Evolutionary conservation across 2,888 invertebrate species (phyloP).

Genomic region (Cancer borealis): DNA sequence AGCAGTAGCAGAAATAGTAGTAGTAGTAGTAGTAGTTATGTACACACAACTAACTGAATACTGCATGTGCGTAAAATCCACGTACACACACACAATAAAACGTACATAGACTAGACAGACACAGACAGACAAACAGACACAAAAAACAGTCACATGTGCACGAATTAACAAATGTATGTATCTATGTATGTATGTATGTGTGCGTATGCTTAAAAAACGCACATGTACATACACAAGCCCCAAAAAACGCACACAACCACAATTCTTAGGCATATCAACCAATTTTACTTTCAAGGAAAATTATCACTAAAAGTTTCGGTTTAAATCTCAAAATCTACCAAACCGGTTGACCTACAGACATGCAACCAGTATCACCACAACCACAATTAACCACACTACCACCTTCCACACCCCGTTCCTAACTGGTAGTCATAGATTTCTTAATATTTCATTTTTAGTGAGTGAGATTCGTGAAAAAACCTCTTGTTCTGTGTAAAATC

Average conservation of each 20-base stretch:
- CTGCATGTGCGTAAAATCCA: not conserved
- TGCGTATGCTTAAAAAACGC: slow-evolving; percentile 44
- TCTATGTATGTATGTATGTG: slow-evolving; percentile 49
- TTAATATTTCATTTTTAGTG: slow-evolving; percentile 97
- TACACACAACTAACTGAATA: not conserved
- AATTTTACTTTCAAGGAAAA: no score
- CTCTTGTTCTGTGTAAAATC: no score
- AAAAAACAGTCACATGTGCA: not conserved
- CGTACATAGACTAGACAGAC: no score
- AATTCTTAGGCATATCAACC: no score
- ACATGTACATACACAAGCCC: slow-evolving; percentile 44
- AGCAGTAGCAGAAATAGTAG: not conserved
- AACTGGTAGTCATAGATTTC: slow-evolving; percentile 99
- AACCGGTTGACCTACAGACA: no score
- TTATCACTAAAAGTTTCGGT: no score
- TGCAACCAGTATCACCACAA: no score
- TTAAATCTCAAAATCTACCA: no score
- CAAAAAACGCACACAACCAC: no score
- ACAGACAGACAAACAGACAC: no score
- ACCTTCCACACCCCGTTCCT: slow-evolving; percentile 82
- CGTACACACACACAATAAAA: not conserved
- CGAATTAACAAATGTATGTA: slow-evolving; percentile 50
- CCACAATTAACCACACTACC: no score
- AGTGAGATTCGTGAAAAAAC: slow-evolving; percentile 83
- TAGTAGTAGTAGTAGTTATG: not conserved